phyloP scores from a whole-genome alignment of 2,797 vertebrate genomes.

The Hemibagrus guttatus region DNA sequence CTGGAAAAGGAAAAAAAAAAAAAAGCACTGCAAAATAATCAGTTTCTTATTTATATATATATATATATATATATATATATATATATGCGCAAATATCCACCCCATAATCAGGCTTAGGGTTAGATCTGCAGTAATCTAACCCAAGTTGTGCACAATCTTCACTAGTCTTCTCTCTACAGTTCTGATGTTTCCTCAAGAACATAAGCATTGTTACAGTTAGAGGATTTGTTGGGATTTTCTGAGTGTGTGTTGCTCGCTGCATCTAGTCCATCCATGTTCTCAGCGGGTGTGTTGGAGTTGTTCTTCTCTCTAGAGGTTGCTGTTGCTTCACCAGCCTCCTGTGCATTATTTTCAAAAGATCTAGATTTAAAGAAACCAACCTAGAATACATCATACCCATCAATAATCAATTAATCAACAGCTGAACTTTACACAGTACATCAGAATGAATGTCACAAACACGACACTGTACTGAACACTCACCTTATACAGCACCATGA shows the following conservation, averaged over 20 bases:
- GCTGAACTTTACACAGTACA: not conserved
- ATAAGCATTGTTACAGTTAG: not conserved
- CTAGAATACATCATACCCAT: conserved; percentile 22
- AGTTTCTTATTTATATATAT: too few species aligned
- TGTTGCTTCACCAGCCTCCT: not conserved
- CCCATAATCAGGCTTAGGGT: too few species aligned
- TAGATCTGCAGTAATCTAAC: not conserved
- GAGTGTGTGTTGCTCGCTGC: not conserved
- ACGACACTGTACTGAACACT: conserved; percentile 3
- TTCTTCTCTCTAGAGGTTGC: not conserved
- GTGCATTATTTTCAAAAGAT: not conserved
- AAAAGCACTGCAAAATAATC: too few species aligned
- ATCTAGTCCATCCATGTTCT: not conserved
- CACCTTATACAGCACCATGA: conserved; percentile 54
- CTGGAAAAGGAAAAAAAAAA: too few species aligned
- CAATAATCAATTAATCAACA: not conserved
- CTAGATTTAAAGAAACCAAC: conserved; percentile 47
- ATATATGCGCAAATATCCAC: too few species aligned
- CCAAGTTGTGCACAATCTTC: not conserved
- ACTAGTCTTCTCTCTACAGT: not conserved
- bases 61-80: too few species aligned
- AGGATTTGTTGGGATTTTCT: conserved; percentile 11
- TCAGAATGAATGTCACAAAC: not conserved
- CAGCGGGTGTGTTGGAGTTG: not conserved
- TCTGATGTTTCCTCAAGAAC: not conserved